Percentiles rank a stretch among this genome's conserved stretches.
Evolutionary conservation across 1,140 invertebrate genomes (phyloP).

Genomic region (Drosophila carrolli): DNA sequence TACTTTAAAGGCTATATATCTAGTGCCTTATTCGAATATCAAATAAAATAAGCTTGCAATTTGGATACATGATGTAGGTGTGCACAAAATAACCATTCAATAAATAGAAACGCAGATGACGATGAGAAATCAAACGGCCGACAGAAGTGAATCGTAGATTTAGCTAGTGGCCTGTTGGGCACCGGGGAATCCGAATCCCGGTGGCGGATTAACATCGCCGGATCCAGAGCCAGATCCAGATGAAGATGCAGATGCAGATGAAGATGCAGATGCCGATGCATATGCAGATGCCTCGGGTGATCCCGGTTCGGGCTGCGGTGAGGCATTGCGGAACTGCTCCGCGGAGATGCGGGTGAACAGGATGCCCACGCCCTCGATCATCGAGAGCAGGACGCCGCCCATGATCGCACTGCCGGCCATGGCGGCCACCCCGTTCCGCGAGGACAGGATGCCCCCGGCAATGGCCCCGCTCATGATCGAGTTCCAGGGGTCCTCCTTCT

Average conservation of each 20-base stretch:
- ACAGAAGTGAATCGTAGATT: neutral
- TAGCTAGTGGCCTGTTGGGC: neutral
- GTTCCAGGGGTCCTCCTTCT: constrained; percentile 99
- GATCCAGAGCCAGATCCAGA: too few relatives aligned
- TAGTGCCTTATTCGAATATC: neutral
- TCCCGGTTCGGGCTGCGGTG: neutral
- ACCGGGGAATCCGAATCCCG: constrained; percentile 5
- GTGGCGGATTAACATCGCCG: too few relatives aligned
- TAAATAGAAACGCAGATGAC: neutral
- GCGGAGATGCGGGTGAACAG: constrained; percentile 94
- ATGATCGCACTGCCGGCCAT: constrained; percentile 98
- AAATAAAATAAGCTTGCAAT: neutral
- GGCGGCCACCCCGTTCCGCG: constrained; percentile 94
- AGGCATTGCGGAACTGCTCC: constrained; percentile 93
- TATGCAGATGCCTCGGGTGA: neutral
- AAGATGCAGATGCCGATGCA: neutral
- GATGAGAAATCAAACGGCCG: neutral
- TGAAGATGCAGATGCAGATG: too few relatives aligned
- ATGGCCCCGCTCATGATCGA: constrained; percentile 98
- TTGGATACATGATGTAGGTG: neutral
- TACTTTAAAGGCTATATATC: neutral
- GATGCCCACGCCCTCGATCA: constrained; percentile 98
- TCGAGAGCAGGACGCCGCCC: constrained; percentile 95
- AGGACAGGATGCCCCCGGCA: constrained; percentile 97
- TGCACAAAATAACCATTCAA: neutral